Conservation (phyloP, 2,797 vertebrate species). For the Falco novaeseelandiae region DNA sequence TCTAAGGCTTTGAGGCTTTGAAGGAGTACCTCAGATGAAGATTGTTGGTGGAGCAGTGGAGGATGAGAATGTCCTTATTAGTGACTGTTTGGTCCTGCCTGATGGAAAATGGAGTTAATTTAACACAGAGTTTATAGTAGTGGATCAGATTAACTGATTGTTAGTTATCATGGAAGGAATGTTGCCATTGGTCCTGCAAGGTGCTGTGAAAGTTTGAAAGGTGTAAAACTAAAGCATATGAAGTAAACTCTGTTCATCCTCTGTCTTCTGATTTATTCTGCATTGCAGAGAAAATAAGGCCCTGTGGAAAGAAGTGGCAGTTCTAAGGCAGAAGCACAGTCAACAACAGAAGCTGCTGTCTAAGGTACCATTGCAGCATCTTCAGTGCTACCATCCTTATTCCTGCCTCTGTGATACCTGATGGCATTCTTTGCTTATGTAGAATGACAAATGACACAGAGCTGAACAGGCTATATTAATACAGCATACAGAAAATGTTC, state of each 20-base stretch:
- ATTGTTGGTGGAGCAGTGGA: not conserved
- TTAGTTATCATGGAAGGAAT: not conserved
- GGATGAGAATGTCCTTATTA: not conserved
- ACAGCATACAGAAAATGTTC: conserved; percentile 28
- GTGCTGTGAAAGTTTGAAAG: conserved; percentile 49
- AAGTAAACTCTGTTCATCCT: conserved; percentile 53
- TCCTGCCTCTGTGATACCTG: conserved; percentile 50
- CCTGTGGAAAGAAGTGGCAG: conserved; percentile 73
- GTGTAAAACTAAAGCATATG: conserved; percentile 44
- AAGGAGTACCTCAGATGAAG: not conserved
- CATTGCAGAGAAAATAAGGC: conserved; percentile 73
- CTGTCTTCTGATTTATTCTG: conserved; percentile 63
- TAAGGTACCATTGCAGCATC: conserved; percentile 70
- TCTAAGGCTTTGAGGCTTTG: not conserved
- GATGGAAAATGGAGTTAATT: not conserved
- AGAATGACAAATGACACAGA: conserved; percentile 54
- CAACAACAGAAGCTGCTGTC: conserved; percentile 77
- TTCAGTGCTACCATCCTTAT: conserved; percentile 50
- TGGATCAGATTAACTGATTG: not conserved
- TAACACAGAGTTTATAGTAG: not conserved
- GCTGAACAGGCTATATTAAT: conserved; percentile 52
- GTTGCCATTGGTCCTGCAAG: conserved; percentile 26
- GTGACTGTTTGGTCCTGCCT: not conserved
- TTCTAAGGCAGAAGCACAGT: conserved; percentile 73
- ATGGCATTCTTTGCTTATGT: conserved; percentile 49